Evolutionary conservation across 2,888 invertebrate species (phyloP).

Genomic region (Tortrix viridana): DNA sequence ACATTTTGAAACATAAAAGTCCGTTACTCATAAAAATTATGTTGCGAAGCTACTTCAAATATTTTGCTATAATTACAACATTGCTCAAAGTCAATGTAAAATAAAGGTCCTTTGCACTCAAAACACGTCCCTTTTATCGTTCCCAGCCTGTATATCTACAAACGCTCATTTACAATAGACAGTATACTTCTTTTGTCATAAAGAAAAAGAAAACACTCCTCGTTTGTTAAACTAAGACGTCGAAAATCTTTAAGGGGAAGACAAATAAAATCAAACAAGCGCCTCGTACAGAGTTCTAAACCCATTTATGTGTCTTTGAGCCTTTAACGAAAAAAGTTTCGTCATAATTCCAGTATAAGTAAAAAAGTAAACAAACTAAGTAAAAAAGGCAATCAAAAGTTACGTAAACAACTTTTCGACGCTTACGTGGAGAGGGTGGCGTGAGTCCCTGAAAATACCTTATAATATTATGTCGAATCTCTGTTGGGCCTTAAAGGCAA

Average conservation of each 20-base stretch:
- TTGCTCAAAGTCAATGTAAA: not conserved
- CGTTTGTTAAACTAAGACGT: constrained; percentile 17
- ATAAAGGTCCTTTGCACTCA: not conserved
- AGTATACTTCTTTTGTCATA: not conserved
- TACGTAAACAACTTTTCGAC: constrained; percentile 75
- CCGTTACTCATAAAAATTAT: no score
- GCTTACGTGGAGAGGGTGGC: constrained; percentile 61
- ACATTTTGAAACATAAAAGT: no score
- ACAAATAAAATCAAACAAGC: constrained; percentile 61
- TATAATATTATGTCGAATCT: constrained; percentile 64
- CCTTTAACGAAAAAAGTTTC: constrained; percentile 78
- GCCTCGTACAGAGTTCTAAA: constrained; percentile 59
- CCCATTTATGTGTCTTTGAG: constrained; percentile 73
- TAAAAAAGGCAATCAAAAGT: constrained; percentile 80
- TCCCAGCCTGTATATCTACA: not conserved
- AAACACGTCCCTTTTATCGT: no score
- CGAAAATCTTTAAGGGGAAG: constrained; percentile 44
- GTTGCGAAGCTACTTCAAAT: no score
- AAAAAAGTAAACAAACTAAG: constrained; percentile 77
- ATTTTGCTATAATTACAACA: no score
- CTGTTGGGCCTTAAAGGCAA: constrained; percentile 51
- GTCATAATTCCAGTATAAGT: constrained; percentile 75
- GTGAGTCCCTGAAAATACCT: constrained; percentile 52
- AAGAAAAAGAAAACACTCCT: constrained; percentile 21
- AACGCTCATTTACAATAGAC: not conserved